A percentile compares a stretch with the other conserved stretches of the same genome.
Evolutionary conservation across 2,797 vertebrate species (phyloP).

Genomic region (Labroides dimidiatus): DNA sequence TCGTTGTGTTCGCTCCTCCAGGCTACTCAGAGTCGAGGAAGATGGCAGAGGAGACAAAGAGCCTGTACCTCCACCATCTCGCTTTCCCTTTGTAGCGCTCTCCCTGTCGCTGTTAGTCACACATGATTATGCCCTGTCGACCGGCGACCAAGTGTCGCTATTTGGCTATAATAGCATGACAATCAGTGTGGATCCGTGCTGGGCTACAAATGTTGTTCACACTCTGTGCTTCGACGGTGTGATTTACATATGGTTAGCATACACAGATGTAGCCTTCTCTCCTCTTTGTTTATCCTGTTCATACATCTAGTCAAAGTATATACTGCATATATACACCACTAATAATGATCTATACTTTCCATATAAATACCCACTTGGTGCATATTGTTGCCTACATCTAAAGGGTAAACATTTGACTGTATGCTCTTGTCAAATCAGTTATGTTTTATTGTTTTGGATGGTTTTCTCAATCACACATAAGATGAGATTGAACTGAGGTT

Average conservation of each 20-base stretch:
- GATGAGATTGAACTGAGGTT: conserved; percentile 30
- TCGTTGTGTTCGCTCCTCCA: conserved; percentile 61
- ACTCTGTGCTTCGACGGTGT: conserved; percentile 54
- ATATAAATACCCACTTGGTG: conserved; percentile 53
- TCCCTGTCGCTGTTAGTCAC: conserved; percentile 77
- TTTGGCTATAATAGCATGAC: conserved; percentile 85
- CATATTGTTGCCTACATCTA: conserved; percentile 27
- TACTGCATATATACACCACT: conserved; percentile 16
- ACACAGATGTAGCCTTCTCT: conserved; percentile 25
- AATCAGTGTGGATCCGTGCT: conserved; percentile 80
- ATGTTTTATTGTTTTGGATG: conserved; percentile 52
- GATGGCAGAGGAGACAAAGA: conserved; percentile 78
- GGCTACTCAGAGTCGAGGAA: conserved; percentile 71
- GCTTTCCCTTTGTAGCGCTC: conserved; percentile 75
- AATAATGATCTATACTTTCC: conserved; percentile 34
- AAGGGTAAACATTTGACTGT: conserved; percentile 57
- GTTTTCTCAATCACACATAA: conserved; percentile 50
- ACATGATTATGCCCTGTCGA: conserved; percentile 84
- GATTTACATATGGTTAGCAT: conserved; percentile 80
- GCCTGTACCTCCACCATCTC: conserved; percentile 73
- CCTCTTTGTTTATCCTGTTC: conserved; percentile 31
- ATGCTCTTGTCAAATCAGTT: conserved; percentile 42
- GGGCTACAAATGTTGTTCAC: conserved; percentile 65
- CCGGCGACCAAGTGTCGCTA: conserved; percentile 80
- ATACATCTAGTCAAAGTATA: conserved; percentile 25